phyloP scores from a whole-genome alignment of 2,113 vertebrate species.

The Athene noctua region DNA sequence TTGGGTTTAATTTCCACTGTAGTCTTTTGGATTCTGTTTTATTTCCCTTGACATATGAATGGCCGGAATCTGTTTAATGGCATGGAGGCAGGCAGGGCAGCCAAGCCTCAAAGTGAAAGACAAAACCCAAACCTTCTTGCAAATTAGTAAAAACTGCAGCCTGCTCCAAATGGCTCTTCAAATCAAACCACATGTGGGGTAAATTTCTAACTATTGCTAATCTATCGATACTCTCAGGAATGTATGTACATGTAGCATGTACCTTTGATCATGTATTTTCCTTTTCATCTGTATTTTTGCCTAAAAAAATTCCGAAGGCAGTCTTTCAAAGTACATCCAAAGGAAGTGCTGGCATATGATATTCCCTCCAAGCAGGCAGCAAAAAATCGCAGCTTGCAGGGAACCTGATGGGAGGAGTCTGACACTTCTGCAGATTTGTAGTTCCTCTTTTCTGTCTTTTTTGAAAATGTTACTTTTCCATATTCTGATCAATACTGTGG shows the following conservation, averaged over 20 bases:
- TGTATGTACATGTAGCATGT: background rate
- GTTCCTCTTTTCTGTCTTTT: background rate
- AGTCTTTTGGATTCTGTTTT: background rate
- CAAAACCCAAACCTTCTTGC: background rate
- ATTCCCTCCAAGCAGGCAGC: background rate
- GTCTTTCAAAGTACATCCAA: background rate
- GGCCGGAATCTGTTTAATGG: accelerated
- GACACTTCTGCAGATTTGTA: background rate
- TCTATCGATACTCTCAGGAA: background rate
- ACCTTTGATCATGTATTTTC: background rate
- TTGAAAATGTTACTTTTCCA: background rate
- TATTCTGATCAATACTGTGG: background rate
- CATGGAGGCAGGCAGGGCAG: background rate
- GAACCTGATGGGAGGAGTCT: background rate
- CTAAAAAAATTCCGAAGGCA: background rate
- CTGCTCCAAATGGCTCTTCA: background rate
- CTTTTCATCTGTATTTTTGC: background rate
- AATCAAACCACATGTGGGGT: background rate
- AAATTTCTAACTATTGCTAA: background rate
- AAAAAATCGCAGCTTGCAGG: background rate
- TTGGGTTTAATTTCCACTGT: background rate
- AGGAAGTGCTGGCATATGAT: background rate
- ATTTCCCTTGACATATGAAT: background rate
- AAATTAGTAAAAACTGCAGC: background rate
- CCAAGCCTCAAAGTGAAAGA: background rate